A percentile compares a stretch with the other conserved stretches of the same genome.
Conservation (phyloP, 2,797 vertebrate genomes). For the Trachops cirrhosus region DNA sequence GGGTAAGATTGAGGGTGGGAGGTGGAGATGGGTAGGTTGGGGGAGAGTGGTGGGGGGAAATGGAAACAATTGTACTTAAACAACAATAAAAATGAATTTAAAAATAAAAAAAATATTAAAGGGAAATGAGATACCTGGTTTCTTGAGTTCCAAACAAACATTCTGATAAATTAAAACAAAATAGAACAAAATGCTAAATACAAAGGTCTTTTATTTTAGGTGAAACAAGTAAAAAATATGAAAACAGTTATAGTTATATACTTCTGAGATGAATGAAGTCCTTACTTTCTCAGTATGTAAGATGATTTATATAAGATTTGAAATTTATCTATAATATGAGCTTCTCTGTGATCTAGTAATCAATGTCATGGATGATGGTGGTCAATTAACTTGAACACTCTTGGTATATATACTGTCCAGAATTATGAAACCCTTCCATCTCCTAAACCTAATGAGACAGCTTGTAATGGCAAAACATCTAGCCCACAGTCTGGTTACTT, state of each 20-base stretch:
- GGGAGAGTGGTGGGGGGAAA: no score
- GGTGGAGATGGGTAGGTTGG: no score
- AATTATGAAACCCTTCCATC: background rate
- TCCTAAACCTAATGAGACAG: background rate
- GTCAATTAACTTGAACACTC: background rate
- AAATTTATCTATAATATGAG: background rate
- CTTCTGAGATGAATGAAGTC: background rate
- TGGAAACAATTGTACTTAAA: no score
- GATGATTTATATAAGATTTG: background rate
- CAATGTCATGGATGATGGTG: background rate
- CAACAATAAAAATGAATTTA: no score
- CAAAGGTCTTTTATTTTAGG: background rate
- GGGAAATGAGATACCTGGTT: background rate
- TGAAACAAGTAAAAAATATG: background rate
- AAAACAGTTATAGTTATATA: background rate
- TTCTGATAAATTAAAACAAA: background rate
- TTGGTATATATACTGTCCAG: background rate
- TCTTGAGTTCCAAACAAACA: background rate
- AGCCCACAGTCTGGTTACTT: background rate
- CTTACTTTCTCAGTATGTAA: background rate
- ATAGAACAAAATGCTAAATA: background rate
- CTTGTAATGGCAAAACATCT: background rate
- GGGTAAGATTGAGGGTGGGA: no score
- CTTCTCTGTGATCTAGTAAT: background rate
- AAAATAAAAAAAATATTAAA: no score